A percentile compares a stretch with the other conserved stretches of the same genome.
Evolutionary conservation across 2,888 invertebrate species (phyloP).

Genomic region (Microplitis deprimator): DNA sequence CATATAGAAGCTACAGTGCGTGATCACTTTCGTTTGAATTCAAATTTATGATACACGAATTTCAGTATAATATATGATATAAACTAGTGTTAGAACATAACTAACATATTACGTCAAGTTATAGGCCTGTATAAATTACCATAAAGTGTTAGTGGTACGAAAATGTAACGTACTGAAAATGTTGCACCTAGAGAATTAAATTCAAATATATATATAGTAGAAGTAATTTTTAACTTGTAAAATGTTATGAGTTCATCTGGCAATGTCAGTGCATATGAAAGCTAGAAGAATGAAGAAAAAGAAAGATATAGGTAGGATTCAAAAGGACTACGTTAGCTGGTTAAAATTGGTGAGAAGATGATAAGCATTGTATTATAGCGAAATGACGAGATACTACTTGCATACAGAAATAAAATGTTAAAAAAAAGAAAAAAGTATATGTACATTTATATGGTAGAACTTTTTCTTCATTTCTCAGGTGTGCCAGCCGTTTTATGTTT

Average conservation of each 20-base stretch:
- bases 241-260: slow-evolving; percentile 50
- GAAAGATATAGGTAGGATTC: slow-evolving; percentile 17
- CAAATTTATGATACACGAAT: not conserved
- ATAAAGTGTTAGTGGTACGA: slow-evolving; percentile 52
- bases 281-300: slow-evolving; percentile 12
- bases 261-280: slow-evolving; percentile 19
- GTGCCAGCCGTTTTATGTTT: not conserved
- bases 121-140: slow-evolving; percentile 49
- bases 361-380: slow-evolving; percentile 15
- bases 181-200: slow-evolving; percentile 51
- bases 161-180: slow-evolving; percentile 42
- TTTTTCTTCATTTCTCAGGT: not conserved
- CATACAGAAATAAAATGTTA: not conserved
- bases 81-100: slow-evolving; percentile 16
- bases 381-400: not conserved
- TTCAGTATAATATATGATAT: not conserved
- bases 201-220: slow-evolving; percentile 58
- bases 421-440: slow-evolving; percentile 8
- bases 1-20: slow-evolving; percentile 17
- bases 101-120: slow-evolving; percentile 26
- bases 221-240: slow-evolving; percentile 4
- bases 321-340: slow-evolving; percentile 41
- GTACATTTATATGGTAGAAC: not conserved
- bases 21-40: not conserved
- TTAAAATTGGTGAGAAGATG: slow-evolving; percentile 24